phyloP scores from a whole-genome alignment of 2,888 invertebrate genomes.

The Hirudinaria manillensis region DNA sequence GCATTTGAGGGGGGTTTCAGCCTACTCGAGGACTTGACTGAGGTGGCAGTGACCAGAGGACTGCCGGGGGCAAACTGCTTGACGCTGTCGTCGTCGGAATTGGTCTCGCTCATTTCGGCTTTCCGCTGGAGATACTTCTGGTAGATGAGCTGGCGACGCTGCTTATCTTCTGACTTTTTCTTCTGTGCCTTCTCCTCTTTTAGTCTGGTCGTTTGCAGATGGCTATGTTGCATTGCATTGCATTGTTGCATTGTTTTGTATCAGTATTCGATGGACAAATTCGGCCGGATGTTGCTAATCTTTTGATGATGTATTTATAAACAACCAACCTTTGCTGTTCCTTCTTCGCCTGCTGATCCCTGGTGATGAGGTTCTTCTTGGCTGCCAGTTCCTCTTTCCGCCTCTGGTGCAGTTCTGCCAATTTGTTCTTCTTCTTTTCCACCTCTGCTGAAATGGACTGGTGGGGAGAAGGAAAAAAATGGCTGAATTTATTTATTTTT shows the following conservation, averaged over 20 bases:
- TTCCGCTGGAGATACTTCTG: constrained; percentile 89
- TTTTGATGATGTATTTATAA: too few relatives aligned
- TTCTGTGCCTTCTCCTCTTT: constrained; percentile 67
- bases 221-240: neutral
- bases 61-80: neutral
- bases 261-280: too few relatives aligned
- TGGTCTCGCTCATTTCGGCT: constrained; percentile 63
- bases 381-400: constrained; percentile 85
- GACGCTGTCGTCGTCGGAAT: constrained; percentile 60
- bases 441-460: constrained; percentile 33
- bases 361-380: constrained; percentile 75
- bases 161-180: constrained; percentile 74
- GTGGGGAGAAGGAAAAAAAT: constrained; percentile 26
- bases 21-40: neutral
- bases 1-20: neutral
- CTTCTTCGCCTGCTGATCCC: constrained; percentile 64
- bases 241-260: constrained; percentile 61
- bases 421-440: constrained; percentile 37
- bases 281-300: too few relatives aligned
- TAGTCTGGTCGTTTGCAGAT: constrained; percentile 52
- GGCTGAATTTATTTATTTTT: neutral
- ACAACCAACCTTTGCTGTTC: constrained; percentile 36
- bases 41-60: neutral
- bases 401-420: constrained; percentile 80
- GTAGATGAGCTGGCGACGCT: constrained; percentile 78